Evolutionary conservation across 2,113 vertebrate species (phyloP), one percentile per base, ranked within the genome.

Genomic region (Zosterops lateralis): DNA sequence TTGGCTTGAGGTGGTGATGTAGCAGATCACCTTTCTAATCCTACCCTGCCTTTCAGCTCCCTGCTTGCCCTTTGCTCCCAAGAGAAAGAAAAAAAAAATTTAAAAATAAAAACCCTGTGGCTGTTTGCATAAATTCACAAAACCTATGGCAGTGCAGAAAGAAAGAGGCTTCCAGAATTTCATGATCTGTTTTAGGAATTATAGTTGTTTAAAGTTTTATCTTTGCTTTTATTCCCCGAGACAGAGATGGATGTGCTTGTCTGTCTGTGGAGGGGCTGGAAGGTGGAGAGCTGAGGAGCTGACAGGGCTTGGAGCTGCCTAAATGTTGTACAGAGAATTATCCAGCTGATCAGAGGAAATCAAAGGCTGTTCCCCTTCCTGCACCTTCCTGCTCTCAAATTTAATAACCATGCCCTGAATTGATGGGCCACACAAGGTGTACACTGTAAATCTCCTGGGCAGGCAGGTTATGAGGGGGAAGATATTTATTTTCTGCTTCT

Each of bases 131-230:
- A 32, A 90, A 48, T 56, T 77, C 42, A 1, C 12, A 10, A 34
- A 62, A 21, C 19, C 31, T 26, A 3, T 8, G 7, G 3, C 3
- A 18, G 76, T 17, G 64, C 45, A 72, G 61, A 42, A 71, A 40
- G 57, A 64, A 90, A 50, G 5, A 1, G 68, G 15, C 38, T 44
- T 86, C 56, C 24, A 14, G 77, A 74, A 75, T 78, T 86, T 90
- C 79, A 91, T 72, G 32, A 66, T 57, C 61, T 79, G 12, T 32
- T 94, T 45, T 58, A 90, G 85, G 36, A 93, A 82, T 66, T 88
- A 92, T 12, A 87, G 75, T 76, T 92, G 78, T 93, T 89, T 76
- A 92, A 95, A 93, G 89, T 93, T 91, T 90, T 67, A 79, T 89
- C 89, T 89, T 84, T 75, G 84, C 71, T 95, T 95, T 95, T 95